Evolutionary conservation across 2,888 invertebrate genomes (phyloP).

Genomic region (Leucozona laternaria): DNA sequence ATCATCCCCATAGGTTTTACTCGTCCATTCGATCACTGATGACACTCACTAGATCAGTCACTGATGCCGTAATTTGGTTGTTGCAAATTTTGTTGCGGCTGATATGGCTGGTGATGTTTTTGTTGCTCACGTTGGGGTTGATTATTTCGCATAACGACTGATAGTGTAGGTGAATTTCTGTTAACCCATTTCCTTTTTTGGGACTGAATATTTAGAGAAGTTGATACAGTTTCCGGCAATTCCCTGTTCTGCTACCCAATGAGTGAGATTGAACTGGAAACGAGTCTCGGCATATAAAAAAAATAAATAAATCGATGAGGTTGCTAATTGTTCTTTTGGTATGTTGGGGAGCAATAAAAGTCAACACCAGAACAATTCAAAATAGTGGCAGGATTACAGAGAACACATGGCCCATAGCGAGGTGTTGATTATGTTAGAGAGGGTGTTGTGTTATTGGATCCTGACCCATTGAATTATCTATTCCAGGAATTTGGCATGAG

Average conservation of each 20-base stretch:
- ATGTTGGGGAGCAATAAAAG: conserved; percentile 77
- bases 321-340: conserved; percentile 77
- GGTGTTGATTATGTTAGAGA: not conserved
- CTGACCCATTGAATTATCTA: not conserved
- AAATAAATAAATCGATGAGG: conserved; percentile 78
- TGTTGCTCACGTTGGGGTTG: not conserved
- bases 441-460: not conserved
- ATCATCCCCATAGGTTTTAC: too few relatives aligned
- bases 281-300: conserved; percentile 76
- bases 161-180: not conserved
- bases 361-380: conserved; percentile 78
- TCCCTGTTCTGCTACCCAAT: conserved; percentile 44
- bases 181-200: conserved; percentile 36
- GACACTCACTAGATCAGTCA: too few relatives aligned
- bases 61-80: conserved; percentile 1
- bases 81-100: not conserved
- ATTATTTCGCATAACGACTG: conserved; percentile 12
- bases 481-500: not conserved
- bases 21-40: too few relatives aligned
- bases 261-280: conserved; percentile 41
- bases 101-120: not conserved
- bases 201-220: not conserved
- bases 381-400: conserved; percentile 69
- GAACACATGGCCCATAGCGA: conserved; percentile 64
- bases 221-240: not conserved